Base-by-base conservation (phyloP, 2,888 invertebrate species). In the Ophion obscuratus region DNA sequence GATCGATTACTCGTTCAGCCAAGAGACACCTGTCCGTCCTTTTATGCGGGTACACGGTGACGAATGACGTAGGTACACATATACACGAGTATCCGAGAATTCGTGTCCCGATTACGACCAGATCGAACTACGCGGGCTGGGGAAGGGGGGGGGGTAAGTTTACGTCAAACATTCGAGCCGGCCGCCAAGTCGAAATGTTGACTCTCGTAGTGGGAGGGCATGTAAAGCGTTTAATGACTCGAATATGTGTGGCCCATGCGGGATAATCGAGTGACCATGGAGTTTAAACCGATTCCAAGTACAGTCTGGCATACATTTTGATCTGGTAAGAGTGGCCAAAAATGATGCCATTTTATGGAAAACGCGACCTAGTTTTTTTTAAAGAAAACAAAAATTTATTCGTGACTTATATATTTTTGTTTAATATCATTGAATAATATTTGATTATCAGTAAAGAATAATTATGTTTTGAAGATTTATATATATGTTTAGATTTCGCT, bases 31-130 rank as follows among this genome's bases (percentile, higher is more conserved):
- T 83, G 85, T 71, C 71, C 27, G 44, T 62, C 53, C 64, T 76
- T 85, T 82, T 73, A 85, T 85, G 82, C 85, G 85, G 85, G 85
- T 75, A 71, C 79, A 76, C 62, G 79, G 75, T 62, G 74, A 47
- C 61, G 31, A 61, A 82, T n/a, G 24, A 70, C 75, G 68, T 70
- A 70, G 64, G 40, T 71, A 85, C 71, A 44, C 44, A 53, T 17
- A 36, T n/a, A 10, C 7, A n/a, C 24, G 20, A 24, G n/a, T 31
- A 31, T 31, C 31, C 31, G 31, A 31, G 31, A 31, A 31, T 31
- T 31, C 31, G 31, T 31, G 31, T 1, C 31, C 31, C 31, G 31
- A 31, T 31, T 31, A 31, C 31, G 31, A 11, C 31, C 47, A 53
- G 24, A 64, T 61, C 9, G 11, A 47, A 64, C 27, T 57, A 73